A percentile compares a stretch with the other conserved stretches of the same genome.
Conservation (phyloP, 2,797 vertebrate species). For the Aythya fuligula region DNA sequence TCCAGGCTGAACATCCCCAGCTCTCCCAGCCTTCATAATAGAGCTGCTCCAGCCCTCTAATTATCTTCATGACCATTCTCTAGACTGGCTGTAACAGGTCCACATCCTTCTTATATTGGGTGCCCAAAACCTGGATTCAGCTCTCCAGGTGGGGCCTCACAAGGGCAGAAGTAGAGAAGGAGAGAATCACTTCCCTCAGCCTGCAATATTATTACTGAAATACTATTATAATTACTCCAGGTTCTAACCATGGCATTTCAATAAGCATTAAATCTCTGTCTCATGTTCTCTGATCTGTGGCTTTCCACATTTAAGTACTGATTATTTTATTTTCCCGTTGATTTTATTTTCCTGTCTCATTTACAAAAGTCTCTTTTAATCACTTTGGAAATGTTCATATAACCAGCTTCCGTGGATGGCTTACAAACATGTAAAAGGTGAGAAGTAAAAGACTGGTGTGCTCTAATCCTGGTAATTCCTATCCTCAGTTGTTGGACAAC, state of each 20-base stretch:
- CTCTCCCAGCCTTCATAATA: too few species aligned
- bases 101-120: too few species aligned
- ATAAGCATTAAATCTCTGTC: background rate
- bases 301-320: background rate
- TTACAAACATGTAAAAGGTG: background rate
- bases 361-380: background rate
- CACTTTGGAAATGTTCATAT: background rate
- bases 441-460: background rate
- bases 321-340: background rate
- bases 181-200: too few species aligned
- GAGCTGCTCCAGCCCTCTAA: too few species aligned
- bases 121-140: too few species aligned
- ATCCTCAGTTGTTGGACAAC: background rate
- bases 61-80: too few species aligned
- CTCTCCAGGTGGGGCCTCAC: too few species aligned
- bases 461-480: background rate
- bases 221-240: background rate
- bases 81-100: too few species aligned
- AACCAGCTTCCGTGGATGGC: background rate
- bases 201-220: too few species aligned
- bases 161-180: too few species aligned
- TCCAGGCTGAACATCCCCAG: too few species aligned
- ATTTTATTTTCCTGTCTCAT: background rate
- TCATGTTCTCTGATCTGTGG: background rate
- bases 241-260: background rate